Conservation (phyloP, 1,140 invertebrate genomes). For the Diplogasteroides magnus region DNA sequence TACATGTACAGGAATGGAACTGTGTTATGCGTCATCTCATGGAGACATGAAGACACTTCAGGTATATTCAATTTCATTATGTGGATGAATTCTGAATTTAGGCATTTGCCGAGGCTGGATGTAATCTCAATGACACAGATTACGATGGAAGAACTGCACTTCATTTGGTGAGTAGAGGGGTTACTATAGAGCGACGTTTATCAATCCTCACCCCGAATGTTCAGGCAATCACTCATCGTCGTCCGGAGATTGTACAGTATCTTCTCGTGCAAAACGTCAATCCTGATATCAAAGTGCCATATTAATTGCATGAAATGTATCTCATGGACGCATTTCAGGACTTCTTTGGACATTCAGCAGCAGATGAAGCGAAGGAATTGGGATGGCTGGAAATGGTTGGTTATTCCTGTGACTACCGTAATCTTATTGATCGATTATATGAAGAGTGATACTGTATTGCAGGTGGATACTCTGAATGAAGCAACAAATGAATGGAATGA, state of each 20-base stretch:
- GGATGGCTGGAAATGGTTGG: background rate
- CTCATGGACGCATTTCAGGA: background rate
- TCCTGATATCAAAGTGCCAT: background rate
- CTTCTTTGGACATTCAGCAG: background rate
- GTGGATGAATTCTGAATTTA: background rate
- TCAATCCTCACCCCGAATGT: background rate
- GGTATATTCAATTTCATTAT: background rate
- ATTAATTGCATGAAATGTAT: background rate
- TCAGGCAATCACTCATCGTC: background rate
- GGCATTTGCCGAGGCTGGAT: slow-evolving; percentile 45
- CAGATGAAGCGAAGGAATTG: background rate
- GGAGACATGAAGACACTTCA: slow-evolving; percentile 42
- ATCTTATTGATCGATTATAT: no score
- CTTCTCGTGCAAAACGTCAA: background rate
- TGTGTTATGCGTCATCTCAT: slow-evolving; percentile 45
- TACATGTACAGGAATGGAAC: slow-evolving; percentile 41
- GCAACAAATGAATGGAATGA: no score
- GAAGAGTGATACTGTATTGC: no score
- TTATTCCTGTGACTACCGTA: no score
- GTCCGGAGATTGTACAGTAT: background rate
- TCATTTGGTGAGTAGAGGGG: slow-evolving; percentile 43
- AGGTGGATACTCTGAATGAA: no score
- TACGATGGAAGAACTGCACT: slow-evolving; percentile 52
- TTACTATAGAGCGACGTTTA: background rate
- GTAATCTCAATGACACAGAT: slow-evolving; percentile 42